These are phyloP conservation scores for Seladonia tumulorum DNA, from an alignment of 2,888 invertebrate genomes.

Conservation along the genomic window DNA sequence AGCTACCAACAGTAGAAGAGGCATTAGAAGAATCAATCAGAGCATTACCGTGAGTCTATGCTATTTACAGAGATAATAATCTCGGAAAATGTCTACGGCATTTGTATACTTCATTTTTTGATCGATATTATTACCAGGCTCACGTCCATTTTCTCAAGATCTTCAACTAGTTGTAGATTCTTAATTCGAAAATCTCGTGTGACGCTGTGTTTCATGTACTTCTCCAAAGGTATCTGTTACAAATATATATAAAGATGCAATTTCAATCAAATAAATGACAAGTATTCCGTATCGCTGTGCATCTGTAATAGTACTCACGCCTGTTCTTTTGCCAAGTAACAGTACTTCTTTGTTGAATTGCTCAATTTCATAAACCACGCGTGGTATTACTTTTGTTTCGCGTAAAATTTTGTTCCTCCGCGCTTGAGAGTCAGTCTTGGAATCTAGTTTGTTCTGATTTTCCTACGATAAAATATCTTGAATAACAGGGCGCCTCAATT, in stretches of 20 bases:
- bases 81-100: background rate
- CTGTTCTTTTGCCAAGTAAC: slow-evolving; percentile 87
- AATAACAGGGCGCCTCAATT: background rate
- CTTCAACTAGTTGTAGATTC: slow-evolving; percentile 85
- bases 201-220: slow-evolving; percentile 87
- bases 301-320: slow-evolving; percentile 81
- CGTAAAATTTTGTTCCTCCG: slow-evolving; percentile 86
- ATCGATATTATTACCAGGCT: slow-evolving; percentile 74
- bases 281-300: background rate
- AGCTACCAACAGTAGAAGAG: slow-evolving; percentile 15
- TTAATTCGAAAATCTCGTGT: slow-evolving; percentile 88
- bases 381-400: slow-evolving; percentile 88
- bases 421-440: slow-evolving; percentile 82
- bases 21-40: background rate
- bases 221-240: slow-evolving; percentile 80
- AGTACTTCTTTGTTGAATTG: slow-evolving; percentile 87
- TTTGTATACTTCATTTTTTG: background rate
- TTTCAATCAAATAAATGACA: background rate
- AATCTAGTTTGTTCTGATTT: slow-evolving; percentile 77
- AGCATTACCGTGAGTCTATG: background rate
- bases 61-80: background rate
- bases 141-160: slow-evolving; percentile 84
- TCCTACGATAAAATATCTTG: slow-evolving; percentile 57
- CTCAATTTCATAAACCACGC: slow-evolving; percentile 88
- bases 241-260: slow-evolving; percentile 13